Evolutionary conservation across 2,888 invertebrate species (phyloP).

Genomic region (Thyatira batis): DNA sequence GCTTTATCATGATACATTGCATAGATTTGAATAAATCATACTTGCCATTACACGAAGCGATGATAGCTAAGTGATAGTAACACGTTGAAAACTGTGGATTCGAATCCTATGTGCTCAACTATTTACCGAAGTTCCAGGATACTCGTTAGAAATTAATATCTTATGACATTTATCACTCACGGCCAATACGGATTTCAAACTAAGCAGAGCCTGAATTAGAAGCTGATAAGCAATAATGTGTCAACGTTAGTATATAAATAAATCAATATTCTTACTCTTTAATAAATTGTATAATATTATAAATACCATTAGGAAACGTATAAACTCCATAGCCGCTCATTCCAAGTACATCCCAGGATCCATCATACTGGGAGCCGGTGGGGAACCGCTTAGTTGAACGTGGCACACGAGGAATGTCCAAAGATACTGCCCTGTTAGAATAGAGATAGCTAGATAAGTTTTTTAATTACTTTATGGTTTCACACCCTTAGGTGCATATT

Average conservation of each 20-base stretch:
- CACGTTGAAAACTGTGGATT: too few species aligned
- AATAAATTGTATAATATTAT: background rate
- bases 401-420: constrained; percentile 58
- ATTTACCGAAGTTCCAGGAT: too few species aligned
- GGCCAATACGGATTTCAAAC: too few species aligned
- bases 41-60: background rate
- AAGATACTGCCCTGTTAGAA: constrained; percentile 40
- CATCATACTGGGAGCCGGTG: constrained; percentile 82
- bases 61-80: too few species aligned
- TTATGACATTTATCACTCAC: too few species aligned
- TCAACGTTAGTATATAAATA: too few species aligned
- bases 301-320: constrained; percentile 80
- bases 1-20: background rate
- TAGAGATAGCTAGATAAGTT: background rate
- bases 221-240: too few species aligned
- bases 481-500: too few species aligned
- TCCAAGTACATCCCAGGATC: constrained; percentile 82
- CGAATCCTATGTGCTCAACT: too few species aligned
- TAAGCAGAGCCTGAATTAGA: too few species aligned
- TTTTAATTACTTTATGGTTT: background rate
- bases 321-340: constrained; percentile 85
- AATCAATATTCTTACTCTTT: too few species aligned
- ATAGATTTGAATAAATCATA: background rate
- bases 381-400: constrained; percentile 65
- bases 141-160: too few species aligned